phyloP scores from a whole-genome alignment of 2,888 invertebrate genomes.

The Lithosia quadra region DNA sequence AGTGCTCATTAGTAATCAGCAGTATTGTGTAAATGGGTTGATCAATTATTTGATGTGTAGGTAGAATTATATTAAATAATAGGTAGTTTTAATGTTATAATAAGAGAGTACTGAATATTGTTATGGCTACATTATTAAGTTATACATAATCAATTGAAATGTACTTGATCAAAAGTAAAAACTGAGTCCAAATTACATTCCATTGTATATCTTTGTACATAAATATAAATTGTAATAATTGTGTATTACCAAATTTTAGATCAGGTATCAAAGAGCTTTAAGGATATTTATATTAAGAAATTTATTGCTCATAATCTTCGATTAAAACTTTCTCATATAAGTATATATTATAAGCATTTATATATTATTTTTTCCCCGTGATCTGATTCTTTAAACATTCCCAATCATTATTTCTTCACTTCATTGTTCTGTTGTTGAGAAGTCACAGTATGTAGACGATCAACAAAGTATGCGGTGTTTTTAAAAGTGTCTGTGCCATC shows the following conservation, averaged over 20 bases:
- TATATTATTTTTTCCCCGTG: conserved; percentile 51
- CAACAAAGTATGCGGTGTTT: conserved; percentile 7
- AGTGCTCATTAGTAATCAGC: conserved; percentile 74
- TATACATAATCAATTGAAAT: conserved; percentile 66
- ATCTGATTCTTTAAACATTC: conserved; percentile 28
- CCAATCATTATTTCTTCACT: conserved; percentile 22
- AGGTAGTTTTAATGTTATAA: conserved; percentile 55
- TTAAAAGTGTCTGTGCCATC: conserved; percentile 22
- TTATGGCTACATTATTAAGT: conserved; percentile 71
- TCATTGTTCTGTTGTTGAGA: conserved; percentile 24
- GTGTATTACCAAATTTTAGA: conserved; percentile 64
- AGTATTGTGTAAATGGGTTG: conserved; percentile 76
- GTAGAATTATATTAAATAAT: conserved; percentile 63
- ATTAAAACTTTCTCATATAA: conserved; percentile 53
- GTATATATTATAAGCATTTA: conserved; percentile 69
- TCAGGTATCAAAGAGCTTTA: conserved; percentile 81
- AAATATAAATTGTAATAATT: conserved; percentile 60
- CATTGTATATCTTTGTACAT: conserved; percentile 81
- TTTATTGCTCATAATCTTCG: conserved; percentile 78
- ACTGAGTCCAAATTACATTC: conserved; percentile 84
- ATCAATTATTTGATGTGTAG: conserved; percentile 71
- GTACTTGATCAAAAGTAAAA: conserved; percentile 74
- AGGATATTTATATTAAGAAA: conserved; percentile 73
- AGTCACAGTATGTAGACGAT: conserved; percentile 22
- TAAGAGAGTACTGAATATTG: conserved; percentile 84